Evolutionary conservation across 2,888 invertebrate genomes (phyloP), one percentile per base, ranked within the genome.

Genomic region (Rhopalosiphum nymphaeae): DNA sequence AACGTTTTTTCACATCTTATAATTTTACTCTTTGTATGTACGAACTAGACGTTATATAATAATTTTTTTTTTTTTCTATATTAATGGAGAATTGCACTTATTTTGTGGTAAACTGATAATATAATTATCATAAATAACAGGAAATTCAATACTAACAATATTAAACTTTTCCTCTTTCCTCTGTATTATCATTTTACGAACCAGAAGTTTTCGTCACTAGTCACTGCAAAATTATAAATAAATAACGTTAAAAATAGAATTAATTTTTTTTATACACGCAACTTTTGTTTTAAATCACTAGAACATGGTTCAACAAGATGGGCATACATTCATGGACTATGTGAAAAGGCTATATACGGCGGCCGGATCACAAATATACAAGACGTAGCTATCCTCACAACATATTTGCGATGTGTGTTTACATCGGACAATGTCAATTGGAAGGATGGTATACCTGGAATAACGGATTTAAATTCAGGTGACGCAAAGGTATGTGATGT

Each of bases 311-410:
- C 95, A 91, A 95, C 96, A 4, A 97, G 97, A 95, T 98, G 98
- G 98, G 97, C 97, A 94, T 97, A 97, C 95, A 96, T 98, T 91
- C 97, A 97, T 95, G 98, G 98, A 7, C 96, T 99, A 46, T 97
- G 97, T 95, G 97, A 97, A 95, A 97, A 97, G 95, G 97, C 98
- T 0, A 97, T 98, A 91, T 99, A 98, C 95, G 98, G 98, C 0
- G 98, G 98, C 0, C 96, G 98, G 92, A 97, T 99, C 46, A 98
- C 98, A 96, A 98, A 98, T 95, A 96, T 96, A 9, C 97, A 97
- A 95, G 99, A 99, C 96, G 96, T 96, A 95, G 96, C 96, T 57
- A 97, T 98, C 26, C 96, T 98, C 95, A 96, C 96, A 95, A 97
- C 97, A 0, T 98, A 98, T 95, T 96, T 98, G 26, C 96, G 96